A percentile compares a stretch with the other conserved stretches of the same genome.
These are phyloP conservation scores for Tachypleus tridentatus DNA, from an alignment of 1,140 invertebrate species.

Conservation along the genomic window DNA sequence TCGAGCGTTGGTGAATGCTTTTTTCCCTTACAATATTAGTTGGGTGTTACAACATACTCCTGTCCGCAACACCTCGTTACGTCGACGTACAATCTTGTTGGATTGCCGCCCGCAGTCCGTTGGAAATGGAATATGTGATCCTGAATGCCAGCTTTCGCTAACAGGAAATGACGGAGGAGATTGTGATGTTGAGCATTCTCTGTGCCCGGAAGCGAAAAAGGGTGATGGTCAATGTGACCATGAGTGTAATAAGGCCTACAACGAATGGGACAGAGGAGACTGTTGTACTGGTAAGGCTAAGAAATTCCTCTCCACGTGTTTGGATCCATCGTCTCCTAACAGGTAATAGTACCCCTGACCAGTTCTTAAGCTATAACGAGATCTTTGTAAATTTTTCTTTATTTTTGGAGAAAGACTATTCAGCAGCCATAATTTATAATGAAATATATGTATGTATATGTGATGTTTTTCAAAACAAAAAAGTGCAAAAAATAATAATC, in stretches of 20 bases:
- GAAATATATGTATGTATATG: not conserved
- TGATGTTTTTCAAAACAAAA: not conserved
- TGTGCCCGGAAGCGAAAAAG: not conserved
- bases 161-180: constrained; percentile 7
- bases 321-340: constrained; percentile 7
- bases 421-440: not conserved
- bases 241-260: not conserved
- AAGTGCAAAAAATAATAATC: not conserved
- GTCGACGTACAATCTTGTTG: not conserved
- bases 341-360: not conserved
- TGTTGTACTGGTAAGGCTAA: not conserved
- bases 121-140: constrained; percentile 6
- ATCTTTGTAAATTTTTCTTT: no score
- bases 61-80: not conserved
- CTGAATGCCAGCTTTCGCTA: not conserved
- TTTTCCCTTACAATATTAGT: constrained; percentile 6
- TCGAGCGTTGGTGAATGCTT: not conserved
- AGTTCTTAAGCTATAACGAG: no score
- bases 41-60: not conserved
- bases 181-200: not conserved
- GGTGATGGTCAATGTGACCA: constrained; percentile 3
- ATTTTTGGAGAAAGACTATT: no score
- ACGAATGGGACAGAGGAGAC: constrained; percentile 3
- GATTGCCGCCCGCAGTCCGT: not conserved
- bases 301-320: not conserved